Evolutionary conservation across 2,888 invertebrate genomes (phyloP).

Genomic region (Petrolisthes manimaculis): DNA sequence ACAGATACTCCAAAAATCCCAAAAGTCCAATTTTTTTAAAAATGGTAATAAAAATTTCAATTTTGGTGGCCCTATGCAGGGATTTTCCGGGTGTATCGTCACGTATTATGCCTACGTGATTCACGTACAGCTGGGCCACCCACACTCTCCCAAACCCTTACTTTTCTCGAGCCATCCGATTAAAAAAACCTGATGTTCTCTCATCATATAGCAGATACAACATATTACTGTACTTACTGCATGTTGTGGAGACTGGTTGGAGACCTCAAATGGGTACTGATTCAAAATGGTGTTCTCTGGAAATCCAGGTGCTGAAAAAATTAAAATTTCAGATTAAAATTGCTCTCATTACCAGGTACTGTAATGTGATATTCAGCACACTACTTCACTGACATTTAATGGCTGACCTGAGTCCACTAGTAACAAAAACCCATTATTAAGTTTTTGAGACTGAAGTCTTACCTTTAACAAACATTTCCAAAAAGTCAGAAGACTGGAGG

Average conservation of each 20-base stretch:
- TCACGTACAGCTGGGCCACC: no score
- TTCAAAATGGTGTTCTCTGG: constrained; percentile 17
- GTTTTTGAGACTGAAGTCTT: background rate
- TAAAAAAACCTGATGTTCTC: no score
- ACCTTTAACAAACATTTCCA: constrained; percentile 37
- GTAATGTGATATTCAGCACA: no score
- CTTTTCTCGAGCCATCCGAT: no score
- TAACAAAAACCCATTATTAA: background rate
- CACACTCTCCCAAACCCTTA: no score
- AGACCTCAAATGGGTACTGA: constrained; percentile 42
- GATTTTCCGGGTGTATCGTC: no score
- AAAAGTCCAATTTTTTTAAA: no score
- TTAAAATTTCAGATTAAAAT: background rate
- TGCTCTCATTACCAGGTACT: background rate
- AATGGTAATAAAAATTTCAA: no score
- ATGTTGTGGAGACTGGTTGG: constrained; percentile 59
- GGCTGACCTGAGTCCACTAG: background rate
- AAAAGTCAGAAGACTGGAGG: constrained; percentile 26
- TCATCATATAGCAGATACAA: no score
- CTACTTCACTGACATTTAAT: background rate
- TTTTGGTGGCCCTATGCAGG: no score
- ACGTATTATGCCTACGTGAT: no score
- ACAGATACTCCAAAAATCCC: no score
- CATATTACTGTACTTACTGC: constrained; percentile 29
- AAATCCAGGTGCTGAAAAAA: constrained; percentile 34